Conservation (phyloP, 2,888 invertebrate species). For the Epistrophella euchroma region DNA sequence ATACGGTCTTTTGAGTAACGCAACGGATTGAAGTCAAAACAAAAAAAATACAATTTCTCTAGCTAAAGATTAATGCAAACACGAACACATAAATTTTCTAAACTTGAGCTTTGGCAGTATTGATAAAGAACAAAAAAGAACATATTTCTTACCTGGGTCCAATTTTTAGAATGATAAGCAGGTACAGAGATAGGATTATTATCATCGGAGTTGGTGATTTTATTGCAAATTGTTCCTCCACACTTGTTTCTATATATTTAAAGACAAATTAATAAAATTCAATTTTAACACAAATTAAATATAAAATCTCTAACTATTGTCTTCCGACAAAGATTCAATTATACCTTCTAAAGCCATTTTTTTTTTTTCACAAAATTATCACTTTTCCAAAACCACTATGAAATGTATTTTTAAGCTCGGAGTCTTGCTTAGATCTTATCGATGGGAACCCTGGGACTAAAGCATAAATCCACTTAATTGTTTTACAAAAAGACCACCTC, state of each 20-base stretch:
- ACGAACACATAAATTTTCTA: too few relatives aligned
- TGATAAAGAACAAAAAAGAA: not conserved
- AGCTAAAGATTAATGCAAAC: too few relatives aligned
- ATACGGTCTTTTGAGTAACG: too few relatives aligned
- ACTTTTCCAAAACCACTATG: not conserved
- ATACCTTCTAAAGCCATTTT: slow-evolving; percentile 8
- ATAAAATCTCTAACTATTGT: slow-evolving; percentile 13
- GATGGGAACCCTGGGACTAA: not conserved
- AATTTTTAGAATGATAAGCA: slow-evolving; percentile 77
- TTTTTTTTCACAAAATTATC: not conserved
- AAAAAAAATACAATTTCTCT: too few relatives aligned
- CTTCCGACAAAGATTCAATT: not conserved
- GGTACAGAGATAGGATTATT: slow-evolving; percentile 77
- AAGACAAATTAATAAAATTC: not conserved
- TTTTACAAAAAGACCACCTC: slow-evolving; percentile 35
- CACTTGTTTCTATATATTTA: slow-evolving; percentile 11
- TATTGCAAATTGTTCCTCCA: slow-evolving; percentile 57
- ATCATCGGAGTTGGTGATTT: slow-evolving; percentile 77
- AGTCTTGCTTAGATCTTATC: not conserved
- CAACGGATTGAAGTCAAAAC: too few relatives aligned
- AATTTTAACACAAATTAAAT: not conserved
- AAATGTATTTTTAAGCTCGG: not conserved
- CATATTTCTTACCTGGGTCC: slow-evolving; percentile 75
- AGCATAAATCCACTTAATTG: not conserved
- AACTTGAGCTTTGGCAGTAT: too few relatives aligned